Evolutionary conservation across 2,113 vertebrate genomes (phyloP).

Genomic region (Lophura nycthemera): DNA sequence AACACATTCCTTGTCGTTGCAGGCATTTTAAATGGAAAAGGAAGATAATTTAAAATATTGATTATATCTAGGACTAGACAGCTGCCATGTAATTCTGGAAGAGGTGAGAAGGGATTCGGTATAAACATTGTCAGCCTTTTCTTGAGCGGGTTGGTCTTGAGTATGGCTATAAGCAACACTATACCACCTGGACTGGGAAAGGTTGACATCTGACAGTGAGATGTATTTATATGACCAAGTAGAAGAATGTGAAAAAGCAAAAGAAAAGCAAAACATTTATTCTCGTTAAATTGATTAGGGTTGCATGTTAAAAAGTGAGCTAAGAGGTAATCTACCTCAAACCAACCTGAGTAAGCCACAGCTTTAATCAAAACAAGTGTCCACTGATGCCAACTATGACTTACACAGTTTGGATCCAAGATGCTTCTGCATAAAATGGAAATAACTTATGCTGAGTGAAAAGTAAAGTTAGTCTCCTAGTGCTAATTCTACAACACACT

Average conservation of each 20-base stretch:
- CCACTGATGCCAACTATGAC: not conserved
- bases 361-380: not conserved
- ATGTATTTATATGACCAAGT: not conserved
- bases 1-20: not conserved
- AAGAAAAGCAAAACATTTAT: not conserved
- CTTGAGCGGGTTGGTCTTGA: not conserved
- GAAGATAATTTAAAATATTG: not conserved
- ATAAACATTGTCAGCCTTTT: not conserved
- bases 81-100: not conserved
- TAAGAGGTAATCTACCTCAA: not conserved
- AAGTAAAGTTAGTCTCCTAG: not conserved
- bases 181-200: not conserved
- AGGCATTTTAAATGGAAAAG: not conserved
- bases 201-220: not conserved
- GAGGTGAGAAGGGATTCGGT: not conserved
- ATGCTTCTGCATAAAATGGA: not conserved
- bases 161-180: not conserved
- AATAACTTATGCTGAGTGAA: not conserved
- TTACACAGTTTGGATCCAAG: not conserved
- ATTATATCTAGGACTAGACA: not conserved
- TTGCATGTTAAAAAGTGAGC: not conserved
- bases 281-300: not conserved
- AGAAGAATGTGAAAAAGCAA: not conserved
- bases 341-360: not conserved
- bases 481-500: not conserved